Evolutionary conservation across 2,888 invertebrate species (phyloP).

Genomic region (Rugalucina vietnamica): DNA sequence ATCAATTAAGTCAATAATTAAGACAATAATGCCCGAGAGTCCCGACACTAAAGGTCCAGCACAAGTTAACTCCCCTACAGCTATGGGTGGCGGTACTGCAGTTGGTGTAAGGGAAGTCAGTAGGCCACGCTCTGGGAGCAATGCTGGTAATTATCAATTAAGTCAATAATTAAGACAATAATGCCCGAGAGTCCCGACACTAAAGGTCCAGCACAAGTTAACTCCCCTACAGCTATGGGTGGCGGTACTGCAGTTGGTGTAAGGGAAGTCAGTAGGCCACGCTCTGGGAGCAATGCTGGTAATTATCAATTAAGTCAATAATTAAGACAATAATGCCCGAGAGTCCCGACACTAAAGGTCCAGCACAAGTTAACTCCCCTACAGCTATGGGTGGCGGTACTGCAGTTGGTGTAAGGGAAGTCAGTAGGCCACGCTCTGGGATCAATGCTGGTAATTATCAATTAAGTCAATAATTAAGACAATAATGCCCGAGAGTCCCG

Average conservation of each 20-base stretch:
- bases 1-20: too few species aligned
- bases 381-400: constrained; percentile 64
- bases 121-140: constrained; percentile 49
- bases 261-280: constrained; percentile 47
- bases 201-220: constrained; percentile 66
- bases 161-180: constrained; percentile 73
- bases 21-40: constrained; percentile 79
- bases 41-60: constrained; percentile 71
- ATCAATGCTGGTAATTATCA: constrained; percentile 42
- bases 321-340: constrained; percentile 79
- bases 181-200: constrained; percentile 79
- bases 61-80: constrained; percentile 65
- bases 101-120: constrained; percentile 51
- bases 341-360: constrained; percentile 73
- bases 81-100: constrained; percentile 64
- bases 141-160: constrained; percentile 39
- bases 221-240: constrained; percentile 64
- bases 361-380: constrained; percentile 65
- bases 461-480: constrained; percentile 68
- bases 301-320: too few species aligned
- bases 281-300: constrained; percentile 50
- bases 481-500: constrained; percentile 79
- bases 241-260: constrained; percentile 62
- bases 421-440: constrained; percentile 44
- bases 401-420: constrained; percentile 53